Percentiles rank a stretch among this genome's conserved stretches.
Conservation (phyloP, 1,140 invertebrate species). For the Scaptomyza montana region DNA sequence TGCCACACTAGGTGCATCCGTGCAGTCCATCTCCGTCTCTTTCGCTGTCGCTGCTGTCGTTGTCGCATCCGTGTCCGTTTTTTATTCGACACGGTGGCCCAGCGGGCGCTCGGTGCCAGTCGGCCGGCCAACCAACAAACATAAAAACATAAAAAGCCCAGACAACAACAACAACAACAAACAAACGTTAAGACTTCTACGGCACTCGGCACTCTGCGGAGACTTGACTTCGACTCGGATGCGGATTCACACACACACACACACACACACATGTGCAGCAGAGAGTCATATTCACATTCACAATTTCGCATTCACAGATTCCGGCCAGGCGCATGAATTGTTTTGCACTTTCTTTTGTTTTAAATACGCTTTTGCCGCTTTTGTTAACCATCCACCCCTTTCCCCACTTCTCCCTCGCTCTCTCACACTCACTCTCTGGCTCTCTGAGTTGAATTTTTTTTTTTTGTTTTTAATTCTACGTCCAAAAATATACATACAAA, state of each 20-base stretch:
- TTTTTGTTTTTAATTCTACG: constrained; percentile 46
- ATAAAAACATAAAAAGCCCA: constrained; percentile 3
- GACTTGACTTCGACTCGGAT: constrained; percentile 22
- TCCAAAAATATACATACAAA: constrained; percentile 35
- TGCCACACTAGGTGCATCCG: constrained; percentile 64
- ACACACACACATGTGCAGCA: constrained; percentile 16
- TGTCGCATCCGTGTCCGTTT: constrained; percentile 45
- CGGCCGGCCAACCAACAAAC: constrained; percentile 19
- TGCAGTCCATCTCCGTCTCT: no score
- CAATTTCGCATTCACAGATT: constrained; percentile 50
- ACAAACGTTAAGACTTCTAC: neutral
- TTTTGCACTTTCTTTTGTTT: constrained; percentile 81
- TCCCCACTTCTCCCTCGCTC: neutral
- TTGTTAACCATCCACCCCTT: constrained; percentile 41
- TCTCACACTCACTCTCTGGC: neutral
- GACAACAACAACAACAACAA: constrained; percentile 1
- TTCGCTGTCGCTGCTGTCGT: constrained; percentile 32
- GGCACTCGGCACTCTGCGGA: constrained; percentile 4
- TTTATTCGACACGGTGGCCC: constrained; percentile 46
- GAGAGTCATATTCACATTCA: constrained; percentile 14
- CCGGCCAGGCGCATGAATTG: constrained; percentile 66
- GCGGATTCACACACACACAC: constrained; percentile 30
- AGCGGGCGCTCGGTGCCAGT: constrained; percentile 47
- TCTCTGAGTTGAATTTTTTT: constrained; percentile 8
- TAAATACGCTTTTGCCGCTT: constrained; percentile 60